Base-by-base conservation (phyloP, 1,140 invertebrate genomes). In the Calliphora vicina region DNA sequence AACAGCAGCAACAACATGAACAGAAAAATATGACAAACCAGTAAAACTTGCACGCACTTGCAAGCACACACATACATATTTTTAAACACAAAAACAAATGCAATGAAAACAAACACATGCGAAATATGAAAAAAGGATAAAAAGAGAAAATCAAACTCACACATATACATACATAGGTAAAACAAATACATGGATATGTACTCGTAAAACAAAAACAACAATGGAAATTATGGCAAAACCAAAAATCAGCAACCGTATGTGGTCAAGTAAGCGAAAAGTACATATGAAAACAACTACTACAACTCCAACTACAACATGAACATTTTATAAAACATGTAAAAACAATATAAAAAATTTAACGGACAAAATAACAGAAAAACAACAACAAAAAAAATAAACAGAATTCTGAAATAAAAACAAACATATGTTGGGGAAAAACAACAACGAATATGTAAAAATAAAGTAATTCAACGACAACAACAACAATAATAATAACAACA, bases 191-290 rank as follows among this genome's bases (percentile, higher is more conserved):
- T 57, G 15, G 43, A 78, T 23, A 45, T 43, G 8, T 78, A 42
- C 26, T n/a, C n/a, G n/a, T n/a, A n/a, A 76, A 78, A 78, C 35
- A 43, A 20, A 76, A 20, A 45, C 42, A 78, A 43, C 35, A 78
- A 23, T 78, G 74, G 74, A 78, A 78, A 85, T 80, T 76, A 82
- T 67, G 81, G 76, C 26, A 74, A 50, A 35, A 45, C 84, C 84
- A 84, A 72, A 80, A 45, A 81, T 81, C 80, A 80, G 83, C 84
- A 61, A 81, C 84, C 84, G 80, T 84, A 85, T 61, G 84, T 67
- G 83, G 76, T 82, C 84, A 87, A 88, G 87, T 87, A 87, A 83
- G 86, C 87, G 88, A 88, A 88, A 86, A 88, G 20, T 26, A 82
- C 27, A 82, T 78, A 78, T 78, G 35, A 78, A 45, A 78, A 43